Conservation (phyloP, 2,113 vertebrate species). For the Tetraodon nigroviridis region DNA sequence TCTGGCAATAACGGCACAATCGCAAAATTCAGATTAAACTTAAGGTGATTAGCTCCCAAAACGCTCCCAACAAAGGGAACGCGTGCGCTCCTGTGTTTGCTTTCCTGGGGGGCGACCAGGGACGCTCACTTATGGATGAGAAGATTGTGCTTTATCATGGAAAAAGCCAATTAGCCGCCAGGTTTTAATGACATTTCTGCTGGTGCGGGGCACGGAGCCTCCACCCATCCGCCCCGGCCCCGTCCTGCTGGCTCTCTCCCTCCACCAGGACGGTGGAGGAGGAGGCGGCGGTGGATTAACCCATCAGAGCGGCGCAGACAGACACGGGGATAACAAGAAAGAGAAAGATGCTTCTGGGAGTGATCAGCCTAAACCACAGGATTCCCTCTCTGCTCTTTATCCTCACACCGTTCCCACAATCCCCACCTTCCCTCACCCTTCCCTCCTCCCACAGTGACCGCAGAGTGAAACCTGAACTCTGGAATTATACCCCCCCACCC, state of each 20-base stretch:
- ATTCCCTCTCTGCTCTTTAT: conserved; percentile 65
- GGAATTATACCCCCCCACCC: conserved; percentile 57
- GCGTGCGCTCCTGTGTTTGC: conserved; percentile 44
- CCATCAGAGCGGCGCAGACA: conserved; percentile 37
- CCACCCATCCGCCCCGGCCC: conserved; percentile 46
- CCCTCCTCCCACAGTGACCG: conserved; percentile 60
- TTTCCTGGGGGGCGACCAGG: conserved; percentile 53
- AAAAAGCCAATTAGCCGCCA: conserved; percentile 68
- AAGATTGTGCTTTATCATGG: conserved; percentile 66
- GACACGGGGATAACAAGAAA: conserved; percentile 55
- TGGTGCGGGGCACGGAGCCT: conserved; percentile 38
- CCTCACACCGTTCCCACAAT: conserved; percentile 59
- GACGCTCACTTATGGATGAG: conserved; percentile 55
- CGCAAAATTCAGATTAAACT: conserved; percentile 42
- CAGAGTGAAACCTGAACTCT: conserved; percentile 73
- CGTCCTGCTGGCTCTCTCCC: conserved; percentile 43
- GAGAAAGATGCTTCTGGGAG: conserved; percentile 58
- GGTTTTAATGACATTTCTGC: conserved; percentile 68
- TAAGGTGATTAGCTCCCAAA: conserved; percentile 57
- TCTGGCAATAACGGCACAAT: conserved; percentile 21
- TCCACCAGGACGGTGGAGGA: conserved; percentile 19
- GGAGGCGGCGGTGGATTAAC: conserved; percentile 48
- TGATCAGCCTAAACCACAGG: conserved; percentile 56
- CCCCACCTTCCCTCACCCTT: conserved; percentile 48
- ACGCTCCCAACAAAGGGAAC: conserved; percentile 60